Base-by-base conservation (phyloP, 2,888 invertebrate species). In the Drosophila pseudotakahashii region DNA sequence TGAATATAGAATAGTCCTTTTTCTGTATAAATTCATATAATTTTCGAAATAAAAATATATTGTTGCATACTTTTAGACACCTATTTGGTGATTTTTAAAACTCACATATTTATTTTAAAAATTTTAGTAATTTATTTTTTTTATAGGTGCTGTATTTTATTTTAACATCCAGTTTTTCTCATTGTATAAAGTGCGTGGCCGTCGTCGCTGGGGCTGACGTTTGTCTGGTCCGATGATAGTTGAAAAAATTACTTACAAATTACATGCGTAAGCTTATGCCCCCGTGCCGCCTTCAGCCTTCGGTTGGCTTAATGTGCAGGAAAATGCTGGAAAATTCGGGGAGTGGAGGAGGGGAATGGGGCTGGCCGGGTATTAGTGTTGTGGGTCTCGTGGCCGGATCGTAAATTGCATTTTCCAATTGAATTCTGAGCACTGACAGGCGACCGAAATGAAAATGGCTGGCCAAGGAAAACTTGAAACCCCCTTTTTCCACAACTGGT, bases 201-300 rank as follows among this genome's bases (percentile, higher is more conserved):
- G 78, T 75, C 70, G 50, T 44, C 16, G 51, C 55, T 39, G 67
- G 62, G 39, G 53, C 69, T 61, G 82, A 73, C 73, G 80, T 75
- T 82, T 73, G 81, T 81, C 79, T 79, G 77, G 74, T 60, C 55
- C 73, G 87, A 86, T 84, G 89, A 88, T 84, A 87, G 88, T 77
- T 84, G 88, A 84, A 88, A 88, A 87, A 87, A 84, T 84, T 78
- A 84, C 85, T 87, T 88, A 81, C 89, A 84, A 88, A 87, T 84
- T 87, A 84, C 83, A 84, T 88, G 89, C 85, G 87, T 88, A 86
- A 86, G 82, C 82, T 83, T 88, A 88, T 80, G 87, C 78, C 82
- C 88, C 88, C 78, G 81, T 86, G 86, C 86, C 76, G 86, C 78
- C 81, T 81, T 86, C 77, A 66, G 88, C 78, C 74, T 76, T 34